Base-by-base conservation (phyloP, 2,888 invertebrate genomes). In the Eudasyphora cyanicolor region DNA sequence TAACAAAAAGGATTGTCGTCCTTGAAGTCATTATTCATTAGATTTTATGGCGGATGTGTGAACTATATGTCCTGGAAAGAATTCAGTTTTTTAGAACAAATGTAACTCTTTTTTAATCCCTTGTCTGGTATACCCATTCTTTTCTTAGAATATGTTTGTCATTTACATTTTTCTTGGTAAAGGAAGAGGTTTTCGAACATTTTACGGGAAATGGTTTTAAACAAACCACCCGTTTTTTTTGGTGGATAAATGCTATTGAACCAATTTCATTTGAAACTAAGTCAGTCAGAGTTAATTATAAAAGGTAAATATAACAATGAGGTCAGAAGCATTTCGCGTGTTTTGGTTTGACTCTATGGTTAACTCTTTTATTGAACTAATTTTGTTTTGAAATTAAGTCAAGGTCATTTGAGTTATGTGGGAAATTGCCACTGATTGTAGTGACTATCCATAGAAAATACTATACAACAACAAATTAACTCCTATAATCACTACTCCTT, bases 341-440 rank as follows among this genome's bases (percentile, higher is more conserved):
- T 24, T 45, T 10, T 51, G 76, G 67, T 49, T 73, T 82, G 74
- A 77, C 62, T 70, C 70, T 82, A 35, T 32, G 76, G 24, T 32
- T 35, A 51, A n/a, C 29, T 2, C 7, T 14, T 27, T 60, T 60
- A 60, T 60, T 29, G 60, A 60, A 60, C 60, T 14, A 60, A 60
- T 60, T 60, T 60, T 60, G 27, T 5, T 27, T 4, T 5, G 27
- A 60, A 60, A 60, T 29, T 60, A 29, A 60, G 60, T 60, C 60
- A 60, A 29, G 60, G 60, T 54, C 54, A 21, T n/a, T n/a, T n/a
- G n/a, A n/a, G n/a, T n/a, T n/a, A n/a, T n/a, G n/a, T n/a, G n/a
- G n/a, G n/a, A n/a, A n/a, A n/a, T n/a, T n/a, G n/a, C n/a, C n/a
- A n/a, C n/a, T n/a, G n/a, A n/a, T n/a, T n/a, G n/a, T n/a, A n/a